Base-by-base conservation (phyloP, 2,113 vertebrate genomes). In the Upupa epops region DNA sequence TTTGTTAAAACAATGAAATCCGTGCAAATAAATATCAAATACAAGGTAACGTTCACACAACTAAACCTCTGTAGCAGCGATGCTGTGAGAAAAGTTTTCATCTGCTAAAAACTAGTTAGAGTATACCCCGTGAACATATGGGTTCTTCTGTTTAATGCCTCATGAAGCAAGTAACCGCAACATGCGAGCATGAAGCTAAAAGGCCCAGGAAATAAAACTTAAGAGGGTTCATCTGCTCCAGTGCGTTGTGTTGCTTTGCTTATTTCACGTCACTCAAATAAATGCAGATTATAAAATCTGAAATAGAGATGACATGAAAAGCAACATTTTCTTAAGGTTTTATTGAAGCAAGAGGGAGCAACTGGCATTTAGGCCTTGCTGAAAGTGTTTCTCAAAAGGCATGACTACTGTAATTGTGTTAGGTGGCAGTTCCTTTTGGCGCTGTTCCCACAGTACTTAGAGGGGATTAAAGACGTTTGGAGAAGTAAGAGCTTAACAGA, bases 1-100 rank as follows among this genome's bases (percentile, higher is more conserved):
- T 70, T 90, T 70, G 77, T 89, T 68, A 76, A 91, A 94, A 89
- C 29, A 75, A 94, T 32, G 31, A 93, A 93, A 69, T 84, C 80
- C 87, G 85, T 95, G 93, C 83, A 95, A 96, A 95, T 93, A 96
- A 96, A 90, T 95, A 95, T 88, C 91, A 96, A 95, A 95, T 91
- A 70, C 8, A 92, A 77, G 37, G 49, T 59, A 82, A 84, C 48
- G 72, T 86, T 55, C 28, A 58, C 73, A 63, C 86, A 77, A 76
- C 75, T 66, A 92, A 81, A 86, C 76, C 37, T 75, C 89, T 21
- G 48, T 93, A 95, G 91, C 94, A 95, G 85, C 89, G 91, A 60
- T 69, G 58, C 86, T 49, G 56, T 31, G 92, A 95, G 78, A 56
- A 75, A 87, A 87, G 15, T 69, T 79, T 93, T 85, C 15, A 83